phyloP scores from a whole-genome alignment of 2,797 vertebrate genomes.

The Fundulus diaphanus region DNA sequence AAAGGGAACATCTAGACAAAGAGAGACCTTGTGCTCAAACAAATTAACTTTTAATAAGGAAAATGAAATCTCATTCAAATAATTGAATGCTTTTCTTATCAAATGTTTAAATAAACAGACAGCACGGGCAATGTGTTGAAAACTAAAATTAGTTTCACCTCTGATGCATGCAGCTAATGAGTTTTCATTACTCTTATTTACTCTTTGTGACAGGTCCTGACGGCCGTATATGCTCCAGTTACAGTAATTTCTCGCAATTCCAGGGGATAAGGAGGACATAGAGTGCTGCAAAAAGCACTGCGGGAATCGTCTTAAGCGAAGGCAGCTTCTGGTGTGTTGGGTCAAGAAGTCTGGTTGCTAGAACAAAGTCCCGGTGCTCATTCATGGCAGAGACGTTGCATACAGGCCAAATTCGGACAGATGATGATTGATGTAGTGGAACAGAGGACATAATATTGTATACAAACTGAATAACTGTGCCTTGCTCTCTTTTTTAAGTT shows the following conservation, averaged over 20 bases:
- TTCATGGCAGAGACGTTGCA: constrained; percentile 48
- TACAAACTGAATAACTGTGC: not conserved
- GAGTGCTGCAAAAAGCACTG: not conserved
- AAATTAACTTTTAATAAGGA: constrained; percentile 70
- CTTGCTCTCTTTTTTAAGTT: no score
- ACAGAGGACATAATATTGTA: constrained; percentile 17
- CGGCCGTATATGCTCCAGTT: constrained; percentile 65
- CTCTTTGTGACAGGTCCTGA: constrained; percentile 57
- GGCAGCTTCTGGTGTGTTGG: constrained; percentile 30
- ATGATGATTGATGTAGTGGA: constrained; percentile 30
- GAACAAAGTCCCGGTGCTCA: constrained; percentile 44
- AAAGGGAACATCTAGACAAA: constrained; percentile 54
- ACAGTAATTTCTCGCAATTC: constrained; percentile 40
- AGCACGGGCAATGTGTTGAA: constrained; percentile 30
- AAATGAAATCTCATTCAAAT: constrained; percentile 53
- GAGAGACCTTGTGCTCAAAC: constrained; percentile 30
- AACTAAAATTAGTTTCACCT: constrained; percentile 68
- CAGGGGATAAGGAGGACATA: not conserved
- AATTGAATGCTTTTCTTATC: constrained; percentile 61
- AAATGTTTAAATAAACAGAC: constrained; percentile 40
- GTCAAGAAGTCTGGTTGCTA: constrained; percentile 50
- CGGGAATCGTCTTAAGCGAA: constrained; percentile 13
- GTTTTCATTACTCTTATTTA: constrained; percentile 61
- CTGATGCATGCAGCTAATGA: constrained; percentile 62
- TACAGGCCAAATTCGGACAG: constrained; percentile 21